phyloP scores from a whole-genome alignment of 2,797 vertebrate species.

The Acanthurus tractus region DNA sequence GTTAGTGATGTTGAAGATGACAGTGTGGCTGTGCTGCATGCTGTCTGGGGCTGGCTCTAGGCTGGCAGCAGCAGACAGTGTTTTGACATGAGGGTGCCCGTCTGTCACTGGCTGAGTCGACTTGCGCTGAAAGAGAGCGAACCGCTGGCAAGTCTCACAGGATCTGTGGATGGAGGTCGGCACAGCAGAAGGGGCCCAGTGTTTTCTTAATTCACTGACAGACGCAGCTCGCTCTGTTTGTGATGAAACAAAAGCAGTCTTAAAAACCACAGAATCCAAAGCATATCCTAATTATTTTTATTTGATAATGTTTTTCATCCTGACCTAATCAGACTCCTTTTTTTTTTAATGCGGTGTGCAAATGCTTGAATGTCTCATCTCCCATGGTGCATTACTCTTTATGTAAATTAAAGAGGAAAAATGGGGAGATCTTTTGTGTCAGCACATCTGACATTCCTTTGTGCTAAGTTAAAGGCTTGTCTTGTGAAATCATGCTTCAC shows the following conservation, averaged over 20 bases:
- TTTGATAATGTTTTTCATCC: conserved; percentile 76
- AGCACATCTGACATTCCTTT: conserved; percentile 78
- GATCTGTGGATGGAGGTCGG: conserved; percentile 70
- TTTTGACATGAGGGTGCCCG: conserved; percentile 78
- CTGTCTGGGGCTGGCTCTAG: conserved; percentile 37
- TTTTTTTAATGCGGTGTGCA: conserved; percentile 70
- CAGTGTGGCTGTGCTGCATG: conserved; percentile 23
- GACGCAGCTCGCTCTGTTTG: conserved; percentile 78
- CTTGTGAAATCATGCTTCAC: conserved; percentile 74
- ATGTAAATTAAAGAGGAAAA: conserved; percentile 70
- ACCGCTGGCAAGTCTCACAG: conserved; percentile 73
- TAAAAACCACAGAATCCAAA: conserved; percentile 65
- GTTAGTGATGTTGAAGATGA: conserved; percentile 26
- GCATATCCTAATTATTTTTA: conserved; percentile 74
- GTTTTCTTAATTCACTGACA: conserved; percentile 77
- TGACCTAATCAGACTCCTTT: conserved; percentile 64
- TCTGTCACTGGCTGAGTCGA: conserved; percentile 76
- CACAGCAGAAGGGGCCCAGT: conserved; percentile 64
- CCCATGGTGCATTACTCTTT: conserved; percentile 52
- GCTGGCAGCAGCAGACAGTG: conserved; percentile 71
- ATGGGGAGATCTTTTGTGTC: conserved; percentile 68
- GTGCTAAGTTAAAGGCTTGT: conserved; percentile 72
- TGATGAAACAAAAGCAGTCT: conserved; percentile 75
- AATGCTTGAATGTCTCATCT: conserved; percentile 61
- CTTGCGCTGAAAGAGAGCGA: conserved; percentile 78